These are phyloP conservation scores for Bubo blakistoni DNA, from an alignment of 2,113 vertebrate species.

Conservation along the genomic window DNA sequence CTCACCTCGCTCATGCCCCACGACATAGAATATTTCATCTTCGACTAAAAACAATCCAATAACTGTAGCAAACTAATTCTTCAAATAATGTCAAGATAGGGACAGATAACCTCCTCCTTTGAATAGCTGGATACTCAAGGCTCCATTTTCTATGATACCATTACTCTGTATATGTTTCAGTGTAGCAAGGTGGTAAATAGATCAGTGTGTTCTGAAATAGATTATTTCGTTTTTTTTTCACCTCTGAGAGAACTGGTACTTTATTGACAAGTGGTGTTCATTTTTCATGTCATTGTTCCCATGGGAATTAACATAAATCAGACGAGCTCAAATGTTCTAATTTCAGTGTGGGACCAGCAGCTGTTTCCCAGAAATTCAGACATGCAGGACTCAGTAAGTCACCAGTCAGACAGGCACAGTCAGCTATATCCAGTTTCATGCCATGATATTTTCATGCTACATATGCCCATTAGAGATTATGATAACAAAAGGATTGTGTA, in stretches of 20 bases:
- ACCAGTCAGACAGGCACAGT: constrained; percentile 68
- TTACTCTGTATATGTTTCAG: not conserved
- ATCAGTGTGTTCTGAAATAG: constrained; percentile 41
- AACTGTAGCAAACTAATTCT: not conserved
- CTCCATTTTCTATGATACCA: not conserved
- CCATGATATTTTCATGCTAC: constrained; percentile 54
- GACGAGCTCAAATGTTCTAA: constrained; percentile 72
- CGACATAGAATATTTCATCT: not conserved
- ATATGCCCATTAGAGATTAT: constrained; percentile 45
- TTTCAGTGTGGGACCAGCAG: constrained; percentile 76
- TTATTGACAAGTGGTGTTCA: constrained; percentile 73
- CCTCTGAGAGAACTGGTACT: constrained; percentile 45
- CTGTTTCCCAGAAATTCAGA: constrained; percentile 79
- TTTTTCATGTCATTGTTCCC: constrained; percentile 75
- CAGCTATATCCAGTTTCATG: constrained; percentile 70
- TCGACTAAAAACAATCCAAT: not conserved
- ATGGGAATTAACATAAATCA: constrained; percentile 77
- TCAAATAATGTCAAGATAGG: not conserved
- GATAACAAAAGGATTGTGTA: constrained; percentile 73
- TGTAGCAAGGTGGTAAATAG: constrained; percentile 32
- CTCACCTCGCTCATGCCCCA: not conserved
- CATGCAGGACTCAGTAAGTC: constrained; percentile 66
- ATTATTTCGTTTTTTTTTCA: not conserved
- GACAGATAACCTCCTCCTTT: not conserved
- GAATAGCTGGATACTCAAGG: not conserved